Evolutionary conservation across 2,797 vertebrate genomes (phyloP).

Genomic region (Dryobates pubescens): DNA sequence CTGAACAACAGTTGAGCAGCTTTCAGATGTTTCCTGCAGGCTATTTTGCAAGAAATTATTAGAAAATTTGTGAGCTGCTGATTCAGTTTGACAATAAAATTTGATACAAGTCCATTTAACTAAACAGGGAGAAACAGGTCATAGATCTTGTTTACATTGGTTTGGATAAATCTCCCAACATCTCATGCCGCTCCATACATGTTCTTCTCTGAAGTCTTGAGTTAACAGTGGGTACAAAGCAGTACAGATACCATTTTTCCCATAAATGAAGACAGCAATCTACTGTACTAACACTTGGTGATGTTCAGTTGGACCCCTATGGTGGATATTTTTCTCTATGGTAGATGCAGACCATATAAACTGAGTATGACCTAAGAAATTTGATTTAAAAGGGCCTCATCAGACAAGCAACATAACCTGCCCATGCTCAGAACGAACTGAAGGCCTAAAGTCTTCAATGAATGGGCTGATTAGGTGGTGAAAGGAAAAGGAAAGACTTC

Average conservation of each 20-base stretch:
- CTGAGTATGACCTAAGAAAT: not conserved
- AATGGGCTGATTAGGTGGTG: not conserved
- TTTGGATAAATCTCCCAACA: not conserved
- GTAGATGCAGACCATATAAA: not conserved
- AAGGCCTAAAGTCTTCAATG: not conserved
- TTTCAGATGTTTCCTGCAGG: not conserved
- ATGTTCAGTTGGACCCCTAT: not conserved
- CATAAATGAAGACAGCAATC: not conserved
- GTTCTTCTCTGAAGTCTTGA: not conserved
- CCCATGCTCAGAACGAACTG: not conserved
- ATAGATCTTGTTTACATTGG: not conserved
- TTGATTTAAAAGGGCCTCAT: not conserved
- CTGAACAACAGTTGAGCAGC: not conserved
- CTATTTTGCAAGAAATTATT: not conserved
- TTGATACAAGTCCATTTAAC: not conserved
- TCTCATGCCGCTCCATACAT: not conserved
- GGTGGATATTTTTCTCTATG: not conserved
- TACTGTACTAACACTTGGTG: not conserved
- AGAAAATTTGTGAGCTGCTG: slow-evolving; percentile 1
- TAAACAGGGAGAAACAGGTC: not conserved
- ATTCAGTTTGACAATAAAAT: not conserved
- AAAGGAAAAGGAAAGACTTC: not conserved
- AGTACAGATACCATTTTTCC: not conserved
- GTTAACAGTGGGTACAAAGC: not conserved
- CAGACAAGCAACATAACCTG: not conserved